Percentiles rank a stretch among this genome's conserved stretches.
phyloP scores from a whole-genome alignment of 2,797 vertebrate genomes.

The Helostoma temminkii region DNA sequence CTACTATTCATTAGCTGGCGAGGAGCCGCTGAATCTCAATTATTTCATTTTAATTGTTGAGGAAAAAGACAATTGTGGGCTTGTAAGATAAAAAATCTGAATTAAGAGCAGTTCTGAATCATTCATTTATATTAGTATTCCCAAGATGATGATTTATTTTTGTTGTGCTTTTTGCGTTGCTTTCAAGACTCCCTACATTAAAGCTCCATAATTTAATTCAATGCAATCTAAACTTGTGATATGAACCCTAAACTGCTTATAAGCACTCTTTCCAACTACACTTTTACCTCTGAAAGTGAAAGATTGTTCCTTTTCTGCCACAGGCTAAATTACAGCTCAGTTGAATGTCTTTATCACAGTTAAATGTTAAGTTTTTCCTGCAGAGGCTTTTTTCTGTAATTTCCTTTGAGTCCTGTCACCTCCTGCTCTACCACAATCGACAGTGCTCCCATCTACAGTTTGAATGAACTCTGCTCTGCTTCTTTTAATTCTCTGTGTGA shows the following conservation, averaged over 20 bases:
- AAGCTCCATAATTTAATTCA: slow-evolving; percentile 15
- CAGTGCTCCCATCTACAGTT: neutral
- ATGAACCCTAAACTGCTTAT: neutral
- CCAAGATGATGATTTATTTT: neutral
- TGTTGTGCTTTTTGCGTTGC: neutral
- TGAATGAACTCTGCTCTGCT: neutral
- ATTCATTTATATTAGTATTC: neutral
- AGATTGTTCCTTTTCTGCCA: neutral
- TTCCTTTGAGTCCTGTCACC: slow-evolving; percentile 23
- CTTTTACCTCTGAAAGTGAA: slow-evolving; percentile 9
- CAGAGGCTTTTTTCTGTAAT: slow-evolving; percentile 17
- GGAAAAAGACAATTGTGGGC: neutral
- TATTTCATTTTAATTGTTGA: slow-evolving; percentile 15
- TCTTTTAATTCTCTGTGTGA: slow-evolving; percentile 4
- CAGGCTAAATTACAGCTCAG: slow-evolving; percentile 38
- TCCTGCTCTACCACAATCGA: slow-evolving; percentile 14
- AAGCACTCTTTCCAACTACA: neutral
- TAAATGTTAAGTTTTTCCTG: slow-evolving; percentile 32
- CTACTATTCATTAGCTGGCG: neutral
- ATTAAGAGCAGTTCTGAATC: no score
- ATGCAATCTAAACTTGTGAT: slow-evolving; percentile 28
- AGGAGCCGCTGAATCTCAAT: slow-evolving; percentile 10
- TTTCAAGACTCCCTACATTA: slow-evolving; percentile 24
- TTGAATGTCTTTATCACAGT: slow-evolving; percentile 9
- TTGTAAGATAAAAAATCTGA: neutral